Conservation (phyloP, 2,888 invertebrate genomes). For the Lysandra bellargus region DNA sequence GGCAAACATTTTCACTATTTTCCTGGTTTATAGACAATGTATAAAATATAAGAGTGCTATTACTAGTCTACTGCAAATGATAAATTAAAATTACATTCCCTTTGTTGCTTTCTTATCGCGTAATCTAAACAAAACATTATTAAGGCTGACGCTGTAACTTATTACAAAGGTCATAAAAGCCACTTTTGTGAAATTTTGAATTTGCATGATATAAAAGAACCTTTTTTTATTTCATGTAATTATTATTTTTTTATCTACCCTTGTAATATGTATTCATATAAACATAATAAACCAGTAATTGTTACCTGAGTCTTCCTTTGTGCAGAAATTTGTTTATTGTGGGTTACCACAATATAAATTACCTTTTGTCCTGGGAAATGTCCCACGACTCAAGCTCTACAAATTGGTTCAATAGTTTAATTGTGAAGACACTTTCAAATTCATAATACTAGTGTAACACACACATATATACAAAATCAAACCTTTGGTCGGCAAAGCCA, state of each 20-base stretch:
- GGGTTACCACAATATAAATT: too few species aligned
- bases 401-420: too few species aligned
- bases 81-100: not conserved
- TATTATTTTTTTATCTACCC: constrained; percentile 14
- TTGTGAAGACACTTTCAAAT: too few species aligned
- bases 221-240: not conserved
- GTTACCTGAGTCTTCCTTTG: too few species aligned
- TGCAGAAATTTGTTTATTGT: too few species aligned
- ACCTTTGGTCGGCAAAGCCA: too few species aligned
- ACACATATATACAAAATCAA: too few species aligned
- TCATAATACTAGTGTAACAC: too few species aligned
- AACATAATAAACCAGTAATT: too few species aligned
- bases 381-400: too few species aligned
- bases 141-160: not conserved
- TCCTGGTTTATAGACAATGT: not conserved
- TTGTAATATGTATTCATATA: not conserved
- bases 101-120: not conserved
- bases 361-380: too few species aligned
- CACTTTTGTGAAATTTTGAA: not conserved
- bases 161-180: not conserved
- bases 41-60: not conserved
- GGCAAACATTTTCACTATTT: not conserved
- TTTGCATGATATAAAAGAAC: not conserved
- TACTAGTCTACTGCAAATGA: not conserved
- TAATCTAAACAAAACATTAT: not conserved